Percentiles rank a stretch among this genome's conserved stretches.
phyloP scores from a whole-genome alignment of 1,140 invertebrate genomes.

The Trialeurodes vaporariorum region DNA sequence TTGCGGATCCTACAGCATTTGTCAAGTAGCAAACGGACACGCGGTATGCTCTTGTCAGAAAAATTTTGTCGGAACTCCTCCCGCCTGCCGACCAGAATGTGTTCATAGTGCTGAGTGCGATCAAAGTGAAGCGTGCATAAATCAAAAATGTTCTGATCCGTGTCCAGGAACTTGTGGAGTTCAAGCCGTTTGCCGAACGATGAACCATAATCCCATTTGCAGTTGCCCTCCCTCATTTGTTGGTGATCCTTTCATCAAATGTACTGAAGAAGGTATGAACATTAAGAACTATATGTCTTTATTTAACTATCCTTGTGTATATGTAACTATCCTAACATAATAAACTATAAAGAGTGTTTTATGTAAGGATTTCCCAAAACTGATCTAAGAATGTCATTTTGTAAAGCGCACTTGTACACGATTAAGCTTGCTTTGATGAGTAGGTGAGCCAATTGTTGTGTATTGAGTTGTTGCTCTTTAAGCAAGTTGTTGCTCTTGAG shows the following conservation, averaged over 20 bases:
- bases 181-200: slow-evolving; percentile 62
- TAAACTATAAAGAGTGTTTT: too few species aligned
- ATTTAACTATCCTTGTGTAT: too few species aligned
- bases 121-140: slow-evolving; percentile 59
- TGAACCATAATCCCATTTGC: slow-evolving; percentile 75
- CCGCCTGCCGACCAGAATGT: slow-evolving; percentile 65
- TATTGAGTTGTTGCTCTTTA: too few species aligned
- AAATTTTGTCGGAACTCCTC: slow-evolving; percentile 62
- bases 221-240: slow-evolving; percentile 59
- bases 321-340: too few species aligned
- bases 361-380: too few species aligned
- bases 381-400: too few species aligned
- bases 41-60: slow-evolving; percentile 66
- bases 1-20: slow-evolving; percentile 69
- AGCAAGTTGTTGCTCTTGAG: too few species aligned
- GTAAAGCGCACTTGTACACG: too few species aligned
- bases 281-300: too few species aligned
- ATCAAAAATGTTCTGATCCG: slow-evolving; percentile 68
- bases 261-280: slow-evolving; percentile 55
- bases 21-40: slow-evolving; percentile 48
- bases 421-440: too few species aligned
- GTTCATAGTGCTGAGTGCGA: slow-evolving; percentile 64
- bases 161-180: slow-evolving; percentile 66
- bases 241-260: slow-evolving; percentile 74
- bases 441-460: too few species aligned